Evolutionary conservation across 2,888 invertebrate species (phyloP), one percentile per base, ranked within the genome.

Genomic region (Mythimna loreyi): DNA sequence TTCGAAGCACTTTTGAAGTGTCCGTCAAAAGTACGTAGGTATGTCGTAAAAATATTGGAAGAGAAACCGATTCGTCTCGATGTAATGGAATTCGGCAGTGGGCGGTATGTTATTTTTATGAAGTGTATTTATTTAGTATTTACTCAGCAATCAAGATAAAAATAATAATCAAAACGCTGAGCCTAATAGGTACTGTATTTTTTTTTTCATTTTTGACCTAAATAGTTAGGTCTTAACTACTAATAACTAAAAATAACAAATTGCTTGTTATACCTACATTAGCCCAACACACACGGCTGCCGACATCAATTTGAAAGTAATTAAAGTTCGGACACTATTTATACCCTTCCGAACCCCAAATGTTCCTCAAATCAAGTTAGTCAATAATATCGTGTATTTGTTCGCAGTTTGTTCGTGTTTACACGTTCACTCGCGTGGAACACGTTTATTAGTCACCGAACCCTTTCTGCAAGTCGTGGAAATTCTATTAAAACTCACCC

Each of bases 401-500:
- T 55, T 25, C 16, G 25, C 25, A 58, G 23, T 75, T 73, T 30
- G 71, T 63, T 67, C 67, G 57, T 67, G 56, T 73, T 53, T 33
- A 60, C 59, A 49, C 25, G 62, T 49, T 40, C 45, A 45, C 45
- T 79, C 67, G 67, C 64, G 69, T 67, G 82, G 49, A 72, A 66
- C 65, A 43, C 60, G 65, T 69, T 69, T 72, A 63, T 67, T 77
- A 81, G 82, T 80, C 62, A 74, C 55, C 52, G 30, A 40, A 67
- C 65, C 71, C 45, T 79, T 79, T 78, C 68, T 56, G 55, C 52
- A 67, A 76, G 64, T 19, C 66, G n/a, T 61, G 69, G 62, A 65
- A 72, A 76, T 81, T 77, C 55, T 72, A 80, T 81, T 77, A 71
- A 74, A 81, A 73, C 55, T 79, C 68, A 74, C 63, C 74, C 65